Conservation (phyloP, 2,113 vertebrate genomes). For the Aegotheles bennettii region DNA sequence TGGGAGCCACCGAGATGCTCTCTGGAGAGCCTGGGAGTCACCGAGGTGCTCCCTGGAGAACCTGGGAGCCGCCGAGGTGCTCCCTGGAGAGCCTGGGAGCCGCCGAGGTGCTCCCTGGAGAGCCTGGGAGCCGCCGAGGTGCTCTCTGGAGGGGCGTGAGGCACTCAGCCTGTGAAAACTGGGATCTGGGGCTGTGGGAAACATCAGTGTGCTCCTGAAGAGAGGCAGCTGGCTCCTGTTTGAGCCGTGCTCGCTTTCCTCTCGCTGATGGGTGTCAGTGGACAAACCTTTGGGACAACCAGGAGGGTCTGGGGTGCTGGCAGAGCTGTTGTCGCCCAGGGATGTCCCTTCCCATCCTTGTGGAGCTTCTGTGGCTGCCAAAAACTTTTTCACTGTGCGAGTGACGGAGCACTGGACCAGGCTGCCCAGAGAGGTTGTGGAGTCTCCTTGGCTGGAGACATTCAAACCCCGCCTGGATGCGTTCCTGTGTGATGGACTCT, state of each 20-base stretch:
- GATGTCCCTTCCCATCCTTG: rapidly evolving
- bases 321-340: neutral
- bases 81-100: rapidly evolving
- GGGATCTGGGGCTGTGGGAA: rapidly evolving
- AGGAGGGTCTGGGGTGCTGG: rapidly evolving
- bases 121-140: rapidly evolving
- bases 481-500: too few species aligned
- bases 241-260: rapidly evolving
- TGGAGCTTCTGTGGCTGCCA: neutral
- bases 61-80: too few species aligned
- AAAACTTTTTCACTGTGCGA: too few species aligned
- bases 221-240: rapidly evolving
- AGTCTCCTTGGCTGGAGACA: too few species aligned
- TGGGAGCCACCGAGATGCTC: too few species aligned
- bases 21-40: too few species aligned
- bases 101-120: rapidly evolving
- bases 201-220: rapidly evolving
- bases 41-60: too few species aligned
- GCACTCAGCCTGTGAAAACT: neutral
- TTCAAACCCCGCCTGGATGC: too few species aligned
- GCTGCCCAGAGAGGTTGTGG: too few species aligned
- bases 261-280: rapidly evolving
- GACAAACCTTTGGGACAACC: rapidly evolving
- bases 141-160: rapidly evolving
- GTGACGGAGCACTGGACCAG: too few species aligned